phyloP scores from a whole-genome alignment of 2,797 vertebrate genomes.

The Sorex maritimensis region DNA sequence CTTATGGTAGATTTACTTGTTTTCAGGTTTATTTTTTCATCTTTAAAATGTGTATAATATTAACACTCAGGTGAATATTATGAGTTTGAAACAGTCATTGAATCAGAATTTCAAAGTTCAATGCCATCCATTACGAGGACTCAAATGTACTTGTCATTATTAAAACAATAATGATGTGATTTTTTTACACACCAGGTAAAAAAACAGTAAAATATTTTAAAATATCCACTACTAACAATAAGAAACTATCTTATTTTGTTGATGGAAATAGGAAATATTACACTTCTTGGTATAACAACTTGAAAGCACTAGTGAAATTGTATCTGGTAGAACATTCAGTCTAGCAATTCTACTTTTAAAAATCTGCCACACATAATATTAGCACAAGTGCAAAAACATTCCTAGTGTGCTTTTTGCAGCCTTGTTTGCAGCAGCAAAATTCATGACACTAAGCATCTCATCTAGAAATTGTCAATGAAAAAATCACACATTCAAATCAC shows the following conservation, averaged over 20 bases:
- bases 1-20: neutral
- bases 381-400: neutral
- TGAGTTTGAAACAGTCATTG: neutral
- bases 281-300: neutral
- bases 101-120: neutral
- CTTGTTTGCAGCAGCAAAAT: neutral
- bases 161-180: conserved; percentile 8
- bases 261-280: neutral
- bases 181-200: neutral
- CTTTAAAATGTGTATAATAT: neutral
- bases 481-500: neutral
- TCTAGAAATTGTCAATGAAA: neutral
- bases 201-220: neutral
- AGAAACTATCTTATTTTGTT: neutral
- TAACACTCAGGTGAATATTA: neutral
- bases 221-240: neutral
- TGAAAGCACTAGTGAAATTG: conserved; percentile 3
- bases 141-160: neutral
- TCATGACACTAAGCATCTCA: neutral
- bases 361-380: conserved; percentile 5
- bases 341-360: neutral
- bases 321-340: neutral
- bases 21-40: neutral
- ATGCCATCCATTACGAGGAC: neutral
- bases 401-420: neutral